phyloP scores from a whole-genome alignment of 2,888 invertebrate genomes.

The Polydrusus pterygomalis region DNA sequence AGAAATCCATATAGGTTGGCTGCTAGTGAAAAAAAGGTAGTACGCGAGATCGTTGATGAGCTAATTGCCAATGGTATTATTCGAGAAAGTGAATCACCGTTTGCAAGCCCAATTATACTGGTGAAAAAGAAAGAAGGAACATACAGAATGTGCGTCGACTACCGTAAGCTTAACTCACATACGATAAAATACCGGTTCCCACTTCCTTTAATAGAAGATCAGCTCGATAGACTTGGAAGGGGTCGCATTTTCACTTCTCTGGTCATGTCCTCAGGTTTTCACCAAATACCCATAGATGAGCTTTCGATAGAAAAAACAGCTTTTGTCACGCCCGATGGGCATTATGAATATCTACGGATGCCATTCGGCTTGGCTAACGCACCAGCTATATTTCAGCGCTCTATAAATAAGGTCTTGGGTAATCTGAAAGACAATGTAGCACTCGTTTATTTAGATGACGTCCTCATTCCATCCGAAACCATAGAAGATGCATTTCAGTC shows the following conservation, averaged over 20 bases:
- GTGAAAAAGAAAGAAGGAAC: too few relatives aligned
- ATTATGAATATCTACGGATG: not conserved
- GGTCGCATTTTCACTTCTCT: not conserved
- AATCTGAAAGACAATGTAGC: not conserved
- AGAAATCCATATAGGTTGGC: too few relatives aligned
- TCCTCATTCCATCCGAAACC: not conserved
- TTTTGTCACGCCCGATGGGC: not conserved
- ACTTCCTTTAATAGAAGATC: not conserved
- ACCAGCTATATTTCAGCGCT: not conserved
- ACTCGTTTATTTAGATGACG: not conserved
- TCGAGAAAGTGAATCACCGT: too few relatives aligned
- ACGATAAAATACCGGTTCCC: too few relatives aligned
- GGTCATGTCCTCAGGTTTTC: not conserved
- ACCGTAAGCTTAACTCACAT: too few relatives aligned
- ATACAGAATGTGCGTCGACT: too few relatives aligned
- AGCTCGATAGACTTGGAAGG: not conserved
- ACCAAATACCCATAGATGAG: not conserved
- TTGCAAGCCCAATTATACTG: too few relatives aligned
- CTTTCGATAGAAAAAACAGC: not conserved
- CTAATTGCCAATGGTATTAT: too few relatives aligned
- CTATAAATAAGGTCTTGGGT: not conserved
- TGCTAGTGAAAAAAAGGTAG: too few relatives aligned
- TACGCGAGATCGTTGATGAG: too few relatives aligned
- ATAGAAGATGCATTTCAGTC: not conserved
- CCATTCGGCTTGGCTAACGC: not conserved